These are phyloP conservation scores for Eptesicus fuscus DNA, from an alignment of 2,113 vertebrate genomes.

Conservation along the genomic window DNA sequence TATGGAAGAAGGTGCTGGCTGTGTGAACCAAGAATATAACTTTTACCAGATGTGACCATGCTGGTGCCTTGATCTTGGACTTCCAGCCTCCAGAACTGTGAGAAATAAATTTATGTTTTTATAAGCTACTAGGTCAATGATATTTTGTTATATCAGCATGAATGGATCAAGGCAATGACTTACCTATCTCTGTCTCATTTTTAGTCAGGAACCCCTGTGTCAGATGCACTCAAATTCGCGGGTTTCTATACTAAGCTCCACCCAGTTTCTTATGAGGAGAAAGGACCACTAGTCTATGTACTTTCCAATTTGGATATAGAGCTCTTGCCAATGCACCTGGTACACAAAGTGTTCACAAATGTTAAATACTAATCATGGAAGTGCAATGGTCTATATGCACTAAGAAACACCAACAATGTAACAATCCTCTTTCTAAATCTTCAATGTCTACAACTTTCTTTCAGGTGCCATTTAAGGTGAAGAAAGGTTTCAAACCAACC, in stretches of 20 bases:
- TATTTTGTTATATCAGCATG: not conserved
- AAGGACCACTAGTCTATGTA: not conserved
- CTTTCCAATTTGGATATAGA: not conserved
- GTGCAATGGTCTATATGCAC: rapidly evolving
- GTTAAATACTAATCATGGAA: not conserved
- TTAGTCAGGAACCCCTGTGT: not conserved
- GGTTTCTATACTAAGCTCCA: not conserved
- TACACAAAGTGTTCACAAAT: not conserved
- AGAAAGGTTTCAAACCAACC: not conserved
- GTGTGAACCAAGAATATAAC: not conserved
- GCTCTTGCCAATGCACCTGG: not conserved
- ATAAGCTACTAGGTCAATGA: not conserved
- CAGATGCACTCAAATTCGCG: not conserved
- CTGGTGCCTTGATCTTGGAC: not conserved
- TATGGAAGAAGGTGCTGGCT: not conserved
- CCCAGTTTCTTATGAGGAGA: not conserved
- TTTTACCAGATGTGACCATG: not conserved
- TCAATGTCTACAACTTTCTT: not conserved
- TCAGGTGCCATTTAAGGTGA: not conserved
- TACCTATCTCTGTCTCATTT: not conserved
- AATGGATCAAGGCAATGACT: not conserved
- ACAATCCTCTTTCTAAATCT: not conserved
- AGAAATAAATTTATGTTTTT: not conserved
- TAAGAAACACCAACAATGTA: not conserved
- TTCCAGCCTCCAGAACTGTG: not conserved